Conservation (phyloP, 1,140 invertebrate species). For the Drosophila oshimai region DNA sequence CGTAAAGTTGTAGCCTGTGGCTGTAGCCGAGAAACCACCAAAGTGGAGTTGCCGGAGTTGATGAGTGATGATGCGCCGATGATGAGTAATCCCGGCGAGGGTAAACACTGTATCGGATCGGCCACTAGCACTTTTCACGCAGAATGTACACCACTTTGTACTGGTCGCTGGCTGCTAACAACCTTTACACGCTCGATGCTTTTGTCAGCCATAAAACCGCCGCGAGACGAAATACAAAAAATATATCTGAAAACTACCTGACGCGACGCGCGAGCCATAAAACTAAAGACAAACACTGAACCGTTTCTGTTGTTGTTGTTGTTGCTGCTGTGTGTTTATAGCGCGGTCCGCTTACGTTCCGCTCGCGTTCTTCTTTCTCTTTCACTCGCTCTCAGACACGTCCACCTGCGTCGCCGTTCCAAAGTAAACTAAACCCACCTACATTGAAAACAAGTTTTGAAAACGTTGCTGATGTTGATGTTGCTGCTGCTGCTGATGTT, state of each 20-base stretch:
- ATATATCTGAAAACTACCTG: constrained; percentile 66
- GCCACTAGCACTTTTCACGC: constrained; percentile 36
- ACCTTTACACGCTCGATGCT: constrained; percentile 65
- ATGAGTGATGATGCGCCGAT: neutral
- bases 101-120: constrained; percentile 31
- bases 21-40: constrained; percentile 23
- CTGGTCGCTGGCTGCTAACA: constrained; percentile 48
- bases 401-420: constrained; percentile 74
- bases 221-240: constrained; percentile 35
- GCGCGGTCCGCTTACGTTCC: constrained; percentile 59
- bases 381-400: constrained; percentile 39
- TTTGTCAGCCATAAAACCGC: constrained; percentile 52
- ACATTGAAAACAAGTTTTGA: constrained; percentile 76
- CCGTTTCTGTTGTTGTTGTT: constrained; percentile 24
- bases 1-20: constrained; percentile 53
- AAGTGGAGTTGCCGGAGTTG: constrained; percentile 31
- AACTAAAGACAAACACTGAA: constrained; percentile 62
- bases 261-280: constrained; percentile 70
- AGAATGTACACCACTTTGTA: constrained; percentile 14
- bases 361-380: constrained; percentile 38
- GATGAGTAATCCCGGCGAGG: constrained; percentile 48
- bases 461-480: constrained; percentile 25
- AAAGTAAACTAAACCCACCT: constrained; percentile 78
- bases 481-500: neutral
- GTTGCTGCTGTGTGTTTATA: constrained; percentile 43